A percentile compares a stretch with the other conserved stretches of the same genome.
Conservation (phyloP, 2,797 vertebrate genomes). For the Dromococcyx pavoninus region DNA sequence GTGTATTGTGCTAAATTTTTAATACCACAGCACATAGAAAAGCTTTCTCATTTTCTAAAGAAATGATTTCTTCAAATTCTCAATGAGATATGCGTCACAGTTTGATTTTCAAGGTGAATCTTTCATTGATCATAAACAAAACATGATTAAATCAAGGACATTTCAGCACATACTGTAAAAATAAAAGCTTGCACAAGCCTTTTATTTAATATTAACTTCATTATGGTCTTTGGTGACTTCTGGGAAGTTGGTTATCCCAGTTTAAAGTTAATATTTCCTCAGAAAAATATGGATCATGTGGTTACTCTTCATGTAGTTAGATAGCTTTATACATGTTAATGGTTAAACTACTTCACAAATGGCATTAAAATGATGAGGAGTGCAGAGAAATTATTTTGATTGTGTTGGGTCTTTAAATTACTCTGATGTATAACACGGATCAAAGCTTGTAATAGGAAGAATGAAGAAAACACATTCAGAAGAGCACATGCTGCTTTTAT, state of each 20-base stretch:
- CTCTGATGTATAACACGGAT: background rate
- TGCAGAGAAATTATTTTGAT: background rate
- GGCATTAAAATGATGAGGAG: background rate
- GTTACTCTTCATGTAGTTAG: slow-evolving; percentile 19
- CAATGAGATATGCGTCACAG: slow-evolving; percentile 83
- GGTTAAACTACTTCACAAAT: slow-evolving; percentile 34
- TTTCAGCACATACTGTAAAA: slow-evolving; percentile 74
- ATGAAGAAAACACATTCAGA: background rate
- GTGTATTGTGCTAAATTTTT: background rate
- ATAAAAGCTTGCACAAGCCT: slow-evolving; percentile 73
- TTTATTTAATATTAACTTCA: slow-evolving; percentile 83
- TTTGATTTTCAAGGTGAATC: slow-evolving; percentile 79
- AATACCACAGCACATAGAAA: slow-evolving; percentile 32
- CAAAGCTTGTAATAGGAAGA: background rate
- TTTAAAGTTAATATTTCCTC: slow-evolving; percentile 72
- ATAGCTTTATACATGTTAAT: slow-evolving; percentile 33
- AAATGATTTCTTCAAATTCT: slow-evolving; percentile 80
- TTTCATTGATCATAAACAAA: slow-evolving; percentile 84
- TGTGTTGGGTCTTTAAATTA: background rate
- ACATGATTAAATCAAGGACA: slow-evolving; percentile 73
- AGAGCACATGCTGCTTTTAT: background rate
- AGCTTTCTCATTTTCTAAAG: slow-evolving; percentile 70
- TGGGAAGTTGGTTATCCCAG: slow-evolving; percentile 72
- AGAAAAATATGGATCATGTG: slow-evolving; percentile 59
- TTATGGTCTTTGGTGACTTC: slow-evolving; percentile 77